A percentile compares a stretch with the other conserved stretches of the same genome.
phyloP scores from a whole-genome alignment of 2,888 invertebrate species.

The Platycnemis pennipes region DNA sequence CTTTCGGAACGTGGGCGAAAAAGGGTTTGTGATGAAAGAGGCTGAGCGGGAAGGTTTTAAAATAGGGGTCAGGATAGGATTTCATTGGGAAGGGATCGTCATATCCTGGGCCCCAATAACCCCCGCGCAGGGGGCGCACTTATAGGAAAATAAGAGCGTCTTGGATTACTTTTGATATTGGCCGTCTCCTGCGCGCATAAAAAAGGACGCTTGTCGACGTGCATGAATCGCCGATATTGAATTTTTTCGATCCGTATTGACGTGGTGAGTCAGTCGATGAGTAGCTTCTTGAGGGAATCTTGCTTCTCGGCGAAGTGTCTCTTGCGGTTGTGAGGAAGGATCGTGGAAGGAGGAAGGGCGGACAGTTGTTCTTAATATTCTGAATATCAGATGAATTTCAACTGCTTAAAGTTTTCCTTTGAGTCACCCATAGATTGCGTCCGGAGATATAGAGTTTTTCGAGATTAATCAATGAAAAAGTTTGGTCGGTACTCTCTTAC shows the following conservation, averaged over 20 bases:
- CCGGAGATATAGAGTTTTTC: neutral
- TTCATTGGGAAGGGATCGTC: conserved; percentile 43
- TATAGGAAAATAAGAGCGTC: neutral
- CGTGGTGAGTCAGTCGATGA: neutral
- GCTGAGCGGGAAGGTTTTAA: neutral
- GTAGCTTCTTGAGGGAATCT: too few species aligned
- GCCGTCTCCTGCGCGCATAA: neutral
- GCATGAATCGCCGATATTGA: conserved; percentile 16
- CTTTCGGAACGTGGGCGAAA: neutral
- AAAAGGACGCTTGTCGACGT: neutral
- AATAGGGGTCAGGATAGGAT: neutral
- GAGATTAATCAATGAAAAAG: neutral
- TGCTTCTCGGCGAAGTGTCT: too few species aligned
- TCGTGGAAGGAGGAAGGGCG: neutral
- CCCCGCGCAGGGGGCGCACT: neutral
- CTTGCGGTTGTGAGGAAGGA: too few species aligned
- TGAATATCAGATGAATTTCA: conserved; percentile 15
- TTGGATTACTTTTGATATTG: neutral
- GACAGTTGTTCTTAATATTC: neutral
- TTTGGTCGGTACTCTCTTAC: too few species aligned
- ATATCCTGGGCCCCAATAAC: conserved; percentile 49
- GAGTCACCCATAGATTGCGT: neutral
- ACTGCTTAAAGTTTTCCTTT: neutral
- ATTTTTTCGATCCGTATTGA: conserved; percentile 6
- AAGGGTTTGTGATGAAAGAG: neutral